phyloP scores from a whole-genome alignment of 1,140 invertebrate genomes.

The Macrobrachium rosenbergii region DNA sequence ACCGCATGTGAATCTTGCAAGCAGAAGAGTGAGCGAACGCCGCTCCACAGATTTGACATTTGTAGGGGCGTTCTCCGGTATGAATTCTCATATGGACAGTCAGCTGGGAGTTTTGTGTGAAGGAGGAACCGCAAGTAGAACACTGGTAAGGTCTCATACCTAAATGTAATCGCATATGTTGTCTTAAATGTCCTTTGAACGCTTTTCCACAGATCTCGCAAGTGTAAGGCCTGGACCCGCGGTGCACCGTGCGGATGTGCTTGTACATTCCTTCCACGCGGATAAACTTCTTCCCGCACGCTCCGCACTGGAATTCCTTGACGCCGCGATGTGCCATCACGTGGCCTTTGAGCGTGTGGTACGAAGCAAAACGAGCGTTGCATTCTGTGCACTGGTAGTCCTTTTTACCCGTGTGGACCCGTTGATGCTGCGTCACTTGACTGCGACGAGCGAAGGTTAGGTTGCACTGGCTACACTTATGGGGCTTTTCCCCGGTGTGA shows the following conservation, averaged over 20 bases:
- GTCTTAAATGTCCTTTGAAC: slow-evolving; percentile 87
- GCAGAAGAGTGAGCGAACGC: slow-evolving; percentile 64
- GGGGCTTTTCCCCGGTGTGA: slow-evolving; percentile 90
- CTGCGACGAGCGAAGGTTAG: slow-evolving; percentile 86
- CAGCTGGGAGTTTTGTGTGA: slow-evolving; percentile 93
- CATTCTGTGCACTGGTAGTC: slow-evolving; percentile 75
- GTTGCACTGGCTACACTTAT: slow-evolving; percentile 85
- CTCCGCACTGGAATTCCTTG: slow-evolving; percentile 90
- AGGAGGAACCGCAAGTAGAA: slow-evolving; percentile 81
- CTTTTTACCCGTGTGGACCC: slow-evolving; percentile 84
- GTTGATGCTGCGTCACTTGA: slow-evolving; percentile 86
- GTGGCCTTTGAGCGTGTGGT: slow-evolving; percentile 65
- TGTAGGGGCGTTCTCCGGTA: slow-evolving; percentile 85
- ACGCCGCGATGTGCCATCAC: slow-evolving; percentile 82
- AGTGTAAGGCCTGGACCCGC: slow-evolving; percentile 83
- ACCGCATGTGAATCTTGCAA: slow-evolving; percentile 65
- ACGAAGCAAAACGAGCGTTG: slow-evolving; percentile 71
- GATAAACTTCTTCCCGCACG: slow-evolving; percentile 82
- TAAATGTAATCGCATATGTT: slow-evolving; percentile 86
- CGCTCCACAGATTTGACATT: slow-evolving; percentile 73
- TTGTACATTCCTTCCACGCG: slow-evolving; percentile 82
- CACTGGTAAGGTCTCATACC: slow-evolving; percentile 76
- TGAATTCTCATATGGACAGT: slow-evolving; percentile 95
- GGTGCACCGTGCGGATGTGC: slow-evolving; percentile 83
- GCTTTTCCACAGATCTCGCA: slow-evolving; percentile 89